Percentiles rank a stretch among this genome's conserved stretches.
phyloP scores from a whole-genome alignment of 1,140 invertebrate genomes.

The Aphidius ervi region DNA sequence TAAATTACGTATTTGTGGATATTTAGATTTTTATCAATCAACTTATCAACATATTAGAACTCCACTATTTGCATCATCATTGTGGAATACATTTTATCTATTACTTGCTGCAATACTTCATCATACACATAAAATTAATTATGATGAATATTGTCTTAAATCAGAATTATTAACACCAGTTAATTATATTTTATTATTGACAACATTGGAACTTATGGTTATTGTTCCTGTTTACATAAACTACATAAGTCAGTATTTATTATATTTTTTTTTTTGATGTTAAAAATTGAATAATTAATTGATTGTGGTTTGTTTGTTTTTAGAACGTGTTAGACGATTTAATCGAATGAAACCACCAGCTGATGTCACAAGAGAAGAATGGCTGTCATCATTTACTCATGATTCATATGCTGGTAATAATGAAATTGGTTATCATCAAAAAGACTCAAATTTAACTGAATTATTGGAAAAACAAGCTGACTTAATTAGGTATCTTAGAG shows the following conservation, averaged over 20 bases:
- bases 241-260: slow-evolving; percentile 57
- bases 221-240: slow-evolving; percentile 55
- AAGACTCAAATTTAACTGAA: slow-evolving; percentile 56
- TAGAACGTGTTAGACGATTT: slow-evolving; percentile 58
- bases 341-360: slow-evolving; percentile 56
- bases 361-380: slow-evolving; percentile 58
- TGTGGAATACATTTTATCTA: slow-evolving; percentile 60
- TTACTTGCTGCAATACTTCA: slow-evolving; percentile 60
- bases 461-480: slow-evolving; percentile 64
- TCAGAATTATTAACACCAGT: slow-evolving; percentile 57
- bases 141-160: slow-evolving; percentile 56
- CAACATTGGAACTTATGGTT: slow-evolving; percentile 55
- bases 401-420: slow-evolving; percentile 50
- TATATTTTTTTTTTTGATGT: slow-evolving; percentile 11
- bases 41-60: slow-evolving; percentile 58
- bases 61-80: slow-evolving; percentile 60
- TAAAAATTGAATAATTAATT: slow-evolving; percentile 1
- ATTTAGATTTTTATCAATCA: slow-evolving; percentile 64
- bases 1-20: slow-evolving; percentile 58
- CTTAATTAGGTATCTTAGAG: slow-evolving; percentile 53
- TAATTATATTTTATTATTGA: slow-evolving; percentile 57
- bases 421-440: slow-evolving; percentile 58
- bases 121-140: slow-evolving; percentile 60
- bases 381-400: slow-evolving; percentile 52
- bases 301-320: slow-evolving; percentile 23